phyloP scores from a whole-genome alignment of 2,888 invertebrate species.

The Eurytoma adleriae region DNA sequence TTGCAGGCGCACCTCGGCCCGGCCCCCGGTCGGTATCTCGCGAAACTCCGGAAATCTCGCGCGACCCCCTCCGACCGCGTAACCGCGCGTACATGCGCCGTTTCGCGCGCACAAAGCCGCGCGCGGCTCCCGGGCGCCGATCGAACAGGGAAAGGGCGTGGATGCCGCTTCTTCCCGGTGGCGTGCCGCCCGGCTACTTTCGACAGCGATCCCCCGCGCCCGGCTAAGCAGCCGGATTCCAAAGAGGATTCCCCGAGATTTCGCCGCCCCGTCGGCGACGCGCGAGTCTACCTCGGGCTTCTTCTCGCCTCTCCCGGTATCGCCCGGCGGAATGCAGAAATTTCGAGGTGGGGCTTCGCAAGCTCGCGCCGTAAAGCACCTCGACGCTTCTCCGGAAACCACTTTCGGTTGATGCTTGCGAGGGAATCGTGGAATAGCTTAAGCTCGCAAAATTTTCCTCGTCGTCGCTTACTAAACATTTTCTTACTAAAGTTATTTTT shows the following conservation, averaged over 20 bases:
- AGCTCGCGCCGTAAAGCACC: too few species aligned
- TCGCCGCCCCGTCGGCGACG: too few species aligned
- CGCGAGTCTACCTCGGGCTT: background rate
- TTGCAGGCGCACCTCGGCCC: conserved; percentile 58
- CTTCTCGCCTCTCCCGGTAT: background rate
- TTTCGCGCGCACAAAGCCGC: background rate
- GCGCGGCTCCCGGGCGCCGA: conserved; percentile 58
- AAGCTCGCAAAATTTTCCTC: too few species aligned
- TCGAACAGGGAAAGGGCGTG: conserved; percentile 71
- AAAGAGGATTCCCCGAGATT: conserved; percentile 11
- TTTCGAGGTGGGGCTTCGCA: too few species aligned
- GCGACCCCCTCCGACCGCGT: background rate
- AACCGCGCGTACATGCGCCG: background rate
- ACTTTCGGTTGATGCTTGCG: too few species aligned
- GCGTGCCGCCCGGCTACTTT: conserved; percentile 9
- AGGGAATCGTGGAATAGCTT: background rate
- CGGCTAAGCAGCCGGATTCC: conserved; percentile 31
- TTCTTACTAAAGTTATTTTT: too few species aligned
- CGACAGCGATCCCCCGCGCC: background rate
- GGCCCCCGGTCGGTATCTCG: conserved; percentile 57
- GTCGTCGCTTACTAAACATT: too few species aligned
- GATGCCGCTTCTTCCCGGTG: conserved; percentile 45
- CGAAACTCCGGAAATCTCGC: conserved; percentile 44
- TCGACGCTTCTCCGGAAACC: too few species aligned
- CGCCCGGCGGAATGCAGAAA: too few species aligned